Conservation (phyloP, 2,888 invertebrate genomes). For the Pseudanteris insignis region DNA sequence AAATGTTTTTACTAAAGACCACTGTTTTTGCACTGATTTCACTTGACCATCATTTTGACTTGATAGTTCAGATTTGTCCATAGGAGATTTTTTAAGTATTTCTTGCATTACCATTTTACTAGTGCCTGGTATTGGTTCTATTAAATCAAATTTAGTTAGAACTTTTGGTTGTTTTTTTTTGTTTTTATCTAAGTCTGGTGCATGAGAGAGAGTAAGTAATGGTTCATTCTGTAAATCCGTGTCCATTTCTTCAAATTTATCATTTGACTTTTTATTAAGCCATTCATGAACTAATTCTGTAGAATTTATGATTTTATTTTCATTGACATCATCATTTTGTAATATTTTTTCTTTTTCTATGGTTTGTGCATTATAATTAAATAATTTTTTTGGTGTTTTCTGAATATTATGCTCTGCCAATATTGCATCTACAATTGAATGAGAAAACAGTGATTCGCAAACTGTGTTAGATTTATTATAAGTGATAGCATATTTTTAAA, state of each 20-base stretch:
- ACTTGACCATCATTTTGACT: slow-evolving; percentile 3
- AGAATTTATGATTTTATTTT: not conserved
- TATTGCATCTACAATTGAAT: too few relatives aligned
- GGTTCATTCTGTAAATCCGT: not conserved
- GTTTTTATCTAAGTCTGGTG: not conserved
- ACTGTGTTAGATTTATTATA: too few relatives aligned
- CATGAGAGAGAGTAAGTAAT: not conserved
- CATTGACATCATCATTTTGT: too few relatives aligned
- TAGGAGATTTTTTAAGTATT: not conserved
- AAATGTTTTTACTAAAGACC: slow-evolving; percentile 49
- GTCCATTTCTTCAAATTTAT: slow-evolving; percentile 1
- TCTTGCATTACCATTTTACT: not conserved
- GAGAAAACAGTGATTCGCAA: too few relatives aligned
- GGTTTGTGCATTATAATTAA: too few relatives aligned
- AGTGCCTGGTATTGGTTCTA: not conserved
- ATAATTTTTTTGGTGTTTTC: too few relatives aligned
- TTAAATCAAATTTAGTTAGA: not conserved
- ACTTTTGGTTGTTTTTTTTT: not conserved
- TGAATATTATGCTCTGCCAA: too few relatives aligned
- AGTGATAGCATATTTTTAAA: too few relatives aligned
- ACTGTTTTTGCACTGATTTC: slow-evolving; percentile 41
- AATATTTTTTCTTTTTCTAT: too few relatives aligned
- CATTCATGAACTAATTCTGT: slow-evolving; percentile 14
- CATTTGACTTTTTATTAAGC: slow-evolving; percentile 12
- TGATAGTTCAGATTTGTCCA: not conserved